Base-by-base conservation (phyloP, 2,113 vertebrate genomes). In the Malurus melanocephalus region DNA sequence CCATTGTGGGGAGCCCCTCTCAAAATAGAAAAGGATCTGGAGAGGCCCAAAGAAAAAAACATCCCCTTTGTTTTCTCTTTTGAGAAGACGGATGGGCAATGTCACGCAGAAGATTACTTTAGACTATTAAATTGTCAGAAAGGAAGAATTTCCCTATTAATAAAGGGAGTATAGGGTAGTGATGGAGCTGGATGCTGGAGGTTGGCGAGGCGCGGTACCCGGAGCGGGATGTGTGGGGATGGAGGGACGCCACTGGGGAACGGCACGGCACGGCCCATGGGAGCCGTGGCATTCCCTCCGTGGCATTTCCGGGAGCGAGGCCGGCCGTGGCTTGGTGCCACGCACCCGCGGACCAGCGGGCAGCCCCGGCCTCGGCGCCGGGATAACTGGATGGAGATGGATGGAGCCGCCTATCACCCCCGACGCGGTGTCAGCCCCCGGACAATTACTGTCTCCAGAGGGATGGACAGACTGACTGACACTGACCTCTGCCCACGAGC, bases 51-150 rank as follows among this genome's bases (percentile, higher is more conserved):
- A 93, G 95, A 93, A 97, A 98, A 97, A 98, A 96, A 87, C 95
- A 96, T 96, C 73, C 87, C 96, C 98, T 99, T 99, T 99, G 98
- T 99, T 92, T 96, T 97, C 96, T 96, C 93, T 95, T 97, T 97
- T 93, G 92, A 95, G 95, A 97, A 98, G 98, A 99, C 98, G 98
- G 98, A 99, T 99, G 98, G 97, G 95, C 95, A 94, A 92, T 98
- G 98, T 99, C 98, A 98, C 93, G 93, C 97, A 97, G 97, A 98
- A 98, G 98, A 99, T 98, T 98, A 97, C 98, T 98, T 98, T 98
- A 97, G 97, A 96, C 98, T 98, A 98, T 99, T 99, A 98, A 97
- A 98, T 98, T 98, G 98, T 99, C 98, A 98, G 97, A 98, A 98
- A 97, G 97, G 95, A 97, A 98, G 98, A 97, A 97, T 98, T 98